A percentile compares a stretch with the other conserved stretches of the same genome.
Conservation (phyloP, 2,113 vertebrate genomes). For the Ancistrus triradiatus region DNA sequence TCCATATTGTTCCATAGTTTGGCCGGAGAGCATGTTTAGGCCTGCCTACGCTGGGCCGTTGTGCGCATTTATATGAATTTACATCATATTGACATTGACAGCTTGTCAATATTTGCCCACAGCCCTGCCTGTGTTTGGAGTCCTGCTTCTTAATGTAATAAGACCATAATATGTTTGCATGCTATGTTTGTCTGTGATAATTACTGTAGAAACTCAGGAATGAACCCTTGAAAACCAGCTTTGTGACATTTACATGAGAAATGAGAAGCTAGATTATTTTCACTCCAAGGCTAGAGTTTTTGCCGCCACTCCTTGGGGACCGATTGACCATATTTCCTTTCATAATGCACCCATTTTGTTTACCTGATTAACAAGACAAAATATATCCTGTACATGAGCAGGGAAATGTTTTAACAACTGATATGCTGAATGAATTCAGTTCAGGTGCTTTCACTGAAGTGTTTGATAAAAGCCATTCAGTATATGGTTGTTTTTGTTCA, state of each 20-base stretch:
- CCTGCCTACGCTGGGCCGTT: background rate
- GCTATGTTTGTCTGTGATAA: constrained; percentile 19
- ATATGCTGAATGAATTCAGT: too few species aligned
- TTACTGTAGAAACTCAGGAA: constrained; percentile 41
- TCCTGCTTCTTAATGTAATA: constrained; percentile 28
- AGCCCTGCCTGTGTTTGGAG: constrained; percentile 12
- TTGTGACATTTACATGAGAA: constrained; percentile 26
- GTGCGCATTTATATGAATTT: constrained; percentile 4
- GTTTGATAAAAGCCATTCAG: too few species aligned
- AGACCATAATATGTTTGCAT: constrained; percentile 29
- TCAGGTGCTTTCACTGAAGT: too few species aligned
- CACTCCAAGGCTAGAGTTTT: too few species aligned
- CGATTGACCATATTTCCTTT: too few species aligned
- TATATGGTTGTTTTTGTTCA: too few species aligned
- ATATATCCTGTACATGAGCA: too few species aligned
- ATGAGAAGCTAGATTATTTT: too few species aligned
- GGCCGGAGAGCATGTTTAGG: background rate
- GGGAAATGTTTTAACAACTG: too few species aligned
- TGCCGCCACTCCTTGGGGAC: too few species aligned
- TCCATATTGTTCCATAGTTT: background rate
- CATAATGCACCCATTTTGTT: too few species aligned
- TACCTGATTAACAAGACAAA: too few species aligned
- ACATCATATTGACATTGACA: constrained; percentile 12
- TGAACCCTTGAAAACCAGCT: constrained; percentile 18
- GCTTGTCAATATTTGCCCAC: constrained; percentile 39